Evolutionary conservation across 2,113 vertebrate genomes (phyloP), one percentile per base, ranked within the genome.

Genomic region (Phyllopteryx taeniolatus): DNA sequence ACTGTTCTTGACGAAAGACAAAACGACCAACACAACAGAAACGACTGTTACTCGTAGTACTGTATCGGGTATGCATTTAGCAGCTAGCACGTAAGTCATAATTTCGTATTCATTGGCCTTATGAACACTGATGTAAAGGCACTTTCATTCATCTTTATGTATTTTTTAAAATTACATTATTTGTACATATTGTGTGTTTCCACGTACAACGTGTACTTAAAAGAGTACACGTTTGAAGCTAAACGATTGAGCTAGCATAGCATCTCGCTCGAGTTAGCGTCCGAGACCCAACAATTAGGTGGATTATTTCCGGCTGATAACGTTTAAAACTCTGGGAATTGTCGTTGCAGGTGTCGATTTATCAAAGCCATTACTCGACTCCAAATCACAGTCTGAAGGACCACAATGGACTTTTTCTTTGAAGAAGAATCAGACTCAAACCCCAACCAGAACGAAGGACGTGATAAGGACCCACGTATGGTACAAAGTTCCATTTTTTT

Each of bases 391-490:
- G 46, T 31, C n/a, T 61, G 7, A 27, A 2, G 13, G 19, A 47
- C 2, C 10, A 62, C 56, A 22, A 92, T 91, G 91, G 89, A 88
- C 22, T 78, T 69, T 64, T 78, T 72, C 73, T 81, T 80, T 31
- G 79, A 80, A 0, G 75, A 82, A 31, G 33, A 31, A 39, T 17
- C 72, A 1, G 68, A 79, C 7, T 80, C 43, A 47, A n/a, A 47
- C 31, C 46, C 80, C 33, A 77, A 47, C 11, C 83, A 71, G 8
- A 46, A 31, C 7, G 44, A 20, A 19, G 67, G 20, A 35, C 15
- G 15, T 0, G 71, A 61, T 15, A 75, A 64, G 20, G 67, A 73
- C 0, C 19, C 53, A 12, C 31, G 51, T 9, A 67, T 62, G 82
- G 80, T 80, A 79, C 35, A 14, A 11, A 13, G 2, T 46, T 31